Conservation (phyloP, 2,797 vertebrate genomes). For the Craterocephalus amniculus region DNA sequence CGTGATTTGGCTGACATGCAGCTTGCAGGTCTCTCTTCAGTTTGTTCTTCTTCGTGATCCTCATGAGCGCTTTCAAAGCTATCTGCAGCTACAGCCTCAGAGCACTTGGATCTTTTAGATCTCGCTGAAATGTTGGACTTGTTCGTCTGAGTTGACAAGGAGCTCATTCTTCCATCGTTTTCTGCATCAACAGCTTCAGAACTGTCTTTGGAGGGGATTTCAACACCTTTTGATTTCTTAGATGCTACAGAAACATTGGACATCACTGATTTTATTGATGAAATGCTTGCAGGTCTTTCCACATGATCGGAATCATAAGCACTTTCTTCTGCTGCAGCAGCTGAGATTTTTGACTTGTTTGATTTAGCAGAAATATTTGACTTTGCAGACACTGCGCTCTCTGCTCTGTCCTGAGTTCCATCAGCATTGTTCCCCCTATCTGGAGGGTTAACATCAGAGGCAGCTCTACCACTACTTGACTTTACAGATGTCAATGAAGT, state of each 20-base stretch:
- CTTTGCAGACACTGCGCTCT: slow-evolving; percentile 53
- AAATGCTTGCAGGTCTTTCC: slow-evolving; percentile 49
- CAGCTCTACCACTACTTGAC: slow-evolving; percentile 26
- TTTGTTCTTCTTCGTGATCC: slow-evolving; percentile 29
- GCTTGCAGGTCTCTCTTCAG: slow-evolving; percentile 53
- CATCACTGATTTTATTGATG: slow-evolving; percentile 58
- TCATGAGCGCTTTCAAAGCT: slow-evolving; percentile 17
- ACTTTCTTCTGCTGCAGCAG: slow-evolving; percentile 8
- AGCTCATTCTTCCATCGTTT: slow-evolving; percentile 37
- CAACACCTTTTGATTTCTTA: slow-evolving; percentile 57
- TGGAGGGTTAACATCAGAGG: not conserved
- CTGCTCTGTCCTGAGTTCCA: slow-evolving; percentile 44
- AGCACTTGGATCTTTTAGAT: slow-evolving; percentile 55
- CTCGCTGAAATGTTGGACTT: slow-evolving; percentile 59
- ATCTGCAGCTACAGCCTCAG: slow-evolving; percentile 39
- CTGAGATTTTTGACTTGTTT: slow-evolving; percentile 27
- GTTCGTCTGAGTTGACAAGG: slow-evolving; percentile 48
- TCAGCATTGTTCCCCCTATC: slow-evolving; percentile 1
- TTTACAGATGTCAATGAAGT: slow-evolving; percentile 36
- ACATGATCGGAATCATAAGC: slow-evolving; percentile 17
- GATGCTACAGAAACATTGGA: slow-evolving; percentile 62
- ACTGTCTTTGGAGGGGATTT: slow-evolving; percentile 20
- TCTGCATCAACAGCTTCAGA: slow-evolving; percentile 30
- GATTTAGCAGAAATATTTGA: slow-evolving; percentile 44
- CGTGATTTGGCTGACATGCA: slow-evolving; percentile 46